Conservation (phyloP, 2,888 invertebrate species). For the Copidosoma aretas region DNA sequence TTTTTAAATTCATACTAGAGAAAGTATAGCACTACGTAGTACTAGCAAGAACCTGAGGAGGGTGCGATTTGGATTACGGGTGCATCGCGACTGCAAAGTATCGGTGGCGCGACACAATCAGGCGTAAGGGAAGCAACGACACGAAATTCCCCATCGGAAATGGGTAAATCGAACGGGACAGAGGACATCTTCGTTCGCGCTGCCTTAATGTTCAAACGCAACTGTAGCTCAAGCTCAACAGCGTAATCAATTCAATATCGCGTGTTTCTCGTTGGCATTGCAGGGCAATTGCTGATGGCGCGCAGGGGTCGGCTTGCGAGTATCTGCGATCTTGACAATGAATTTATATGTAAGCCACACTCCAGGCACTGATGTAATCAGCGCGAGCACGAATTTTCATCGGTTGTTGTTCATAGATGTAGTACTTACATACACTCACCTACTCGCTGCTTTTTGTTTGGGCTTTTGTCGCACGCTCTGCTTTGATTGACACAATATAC, state of each 20-base stretch:
- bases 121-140: too few relatives aligned
- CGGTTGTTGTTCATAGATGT: background rate
- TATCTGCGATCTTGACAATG: constrained; percentile 74
- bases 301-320: constrained; percentile 64
- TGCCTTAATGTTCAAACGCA: too few relatives aligned
- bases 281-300: constrained; percentile 60
- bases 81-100: too few relatives aligned
- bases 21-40: too few relatives aligned
- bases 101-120: too few relatives aligned
- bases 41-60: too few relatives aligned
- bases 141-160: too few relatives aligned
- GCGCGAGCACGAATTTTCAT: constrained; percentile 17
- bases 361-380: background rate
- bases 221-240: background rate
- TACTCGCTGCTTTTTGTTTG: background rate
- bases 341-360: constrained; percentile 72
- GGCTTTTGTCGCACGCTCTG: background rate
- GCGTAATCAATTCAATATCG: background rate
- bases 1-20: too few relatives aligned
- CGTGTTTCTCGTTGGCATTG: constrained; percentile 49
- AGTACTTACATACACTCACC: too few relatives aligned
- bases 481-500: background rate
- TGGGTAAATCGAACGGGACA: too few relatives aligned
- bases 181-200: too few relatives aligned
- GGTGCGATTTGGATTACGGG: too few relatives aligned